Evolutionary conservation across 1,140 invertebrate species (phyloP).

Genomic region (Solenopsis invicta): DNA sequence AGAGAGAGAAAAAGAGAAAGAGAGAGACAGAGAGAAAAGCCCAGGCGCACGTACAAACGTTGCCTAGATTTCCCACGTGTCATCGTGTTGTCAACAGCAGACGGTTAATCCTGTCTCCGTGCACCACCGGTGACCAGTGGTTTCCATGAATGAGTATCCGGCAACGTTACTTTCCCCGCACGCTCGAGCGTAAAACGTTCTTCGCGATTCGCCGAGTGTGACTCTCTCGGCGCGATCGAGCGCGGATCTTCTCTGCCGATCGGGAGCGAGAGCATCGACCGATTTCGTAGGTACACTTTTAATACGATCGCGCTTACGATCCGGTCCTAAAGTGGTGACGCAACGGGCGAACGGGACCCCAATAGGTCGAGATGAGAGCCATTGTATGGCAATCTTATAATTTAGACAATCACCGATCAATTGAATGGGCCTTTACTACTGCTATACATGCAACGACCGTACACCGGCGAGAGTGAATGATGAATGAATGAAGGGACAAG

Average conservation of each 20-base stretch:
- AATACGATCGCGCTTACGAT: slow-evolving; percentile 81
- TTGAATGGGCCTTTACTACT: slow-evolving; percentile 88
- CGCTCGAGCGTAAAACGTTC: slow-evolving; percentile 13
- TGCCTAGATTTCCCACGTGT: slow-evolving; percentile 72
- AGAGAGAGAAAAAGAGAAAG: too few relatives aligned
- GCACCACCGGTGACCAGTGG: slow-evolving; percentile 63
- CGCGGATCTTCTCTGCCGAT: slow-evolving; percentile 58
- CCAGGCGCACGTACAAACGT: not conserved
- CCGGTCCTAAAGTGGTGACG: slow-evolving; percentile 86
- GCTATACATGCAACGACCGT: slow-evolving; percentile 86
- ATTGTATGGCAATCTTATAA: slow-evolving; percentile 88
- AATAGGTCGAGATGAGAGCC: slow-evolving; percentile 87
- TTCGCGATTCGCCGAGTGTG: slow-evolving; percentile 7
- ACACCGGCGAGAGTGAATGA: slow-evolving; percentile 86
- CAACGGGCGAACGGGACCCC: slow-evolving; percentile 86
- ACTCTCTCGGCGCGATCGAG: slow-evolving; percentile 46
- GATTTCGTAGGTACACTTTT: slow-evolving; percentile 77
- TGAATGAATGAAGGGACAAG: slow-evolving; percentile 87
- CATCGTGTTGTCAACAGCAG: slow-evolving; percentile 67
- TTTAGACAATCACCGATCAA: slow-evolving; percentile 88
- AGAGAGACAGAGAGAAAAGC: not conserved
- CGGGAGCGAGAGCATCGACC: slow-evolving; percentile 66
- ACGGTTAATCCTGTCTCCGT: slow-evolving; percentile 59
- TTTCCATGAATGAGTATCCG: slow-evolving; percentile 68
- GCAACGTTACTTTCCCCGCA: slow-evolving; percentile 5